Conservation (phyloP, 2,888 invertebrate genomes). For the Dynastes maya region DNA sequence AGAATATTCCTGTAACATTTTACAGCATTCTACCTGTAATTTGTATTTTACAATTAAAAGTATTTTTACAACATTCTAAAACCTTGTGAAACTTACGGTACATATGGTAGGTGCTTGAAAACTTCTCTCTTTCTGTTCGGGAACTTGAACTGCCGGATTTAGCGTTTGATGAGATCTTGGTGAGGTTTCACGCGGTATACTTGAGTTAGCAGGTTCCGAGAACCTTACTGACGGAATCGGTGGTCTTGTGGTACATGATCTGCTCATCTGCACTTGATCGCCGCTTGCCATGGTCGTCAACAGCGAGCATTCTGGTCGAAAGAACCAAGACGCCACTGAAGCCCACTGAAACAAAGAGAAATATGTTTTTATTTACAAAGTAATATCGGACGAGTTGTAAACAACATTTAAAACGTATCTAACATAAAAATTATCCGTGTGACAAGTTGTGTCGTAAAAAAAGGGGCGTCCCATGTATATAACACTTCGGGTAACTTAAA, state of each 20-base stretch:
- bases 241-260: constrained; percentile 55
- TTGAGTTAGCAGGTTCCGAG: constrained; percentile 53
- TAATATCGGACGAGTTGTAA: not conserved
- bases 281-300: constrained; percentile 63
- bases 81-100: constrained; percentile 64
- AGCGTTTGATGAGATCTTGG: constrained; percentile 51
- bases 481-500: constrained; percentile 60
- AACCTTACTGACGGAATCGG: constrained; percentile 48
- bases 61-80: no score
- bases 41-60: no score
- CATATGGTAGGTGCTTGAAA: constrained; percentile 69
- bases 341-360: constrained; percentile 69
- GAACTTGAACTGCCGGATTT: constrained; percentile 43
- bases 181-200: constrained; percentile 22
- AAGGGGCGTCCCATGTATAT: constrained; percentile 46
- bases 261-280: constrained; percentile 56
- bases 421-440: constrained; percentile 28
- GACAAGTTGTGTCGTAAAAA: constrained; percentile 30
- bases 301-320: constrained; percentile 67
- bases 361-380: no score
- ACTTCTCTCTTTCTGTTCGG: constrained; percentile 60
- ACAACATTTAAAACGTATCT: not conserved
- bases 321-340: constrained; percentile 72
- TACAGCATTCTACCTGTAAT: no score
- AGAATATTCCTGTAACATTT: no score